These are phyloP conservation scores for Drosophila atroscutellata DNA, from an alignment of 2,888 invertebrate genomes.

Conservation along the genomic window DNA sequence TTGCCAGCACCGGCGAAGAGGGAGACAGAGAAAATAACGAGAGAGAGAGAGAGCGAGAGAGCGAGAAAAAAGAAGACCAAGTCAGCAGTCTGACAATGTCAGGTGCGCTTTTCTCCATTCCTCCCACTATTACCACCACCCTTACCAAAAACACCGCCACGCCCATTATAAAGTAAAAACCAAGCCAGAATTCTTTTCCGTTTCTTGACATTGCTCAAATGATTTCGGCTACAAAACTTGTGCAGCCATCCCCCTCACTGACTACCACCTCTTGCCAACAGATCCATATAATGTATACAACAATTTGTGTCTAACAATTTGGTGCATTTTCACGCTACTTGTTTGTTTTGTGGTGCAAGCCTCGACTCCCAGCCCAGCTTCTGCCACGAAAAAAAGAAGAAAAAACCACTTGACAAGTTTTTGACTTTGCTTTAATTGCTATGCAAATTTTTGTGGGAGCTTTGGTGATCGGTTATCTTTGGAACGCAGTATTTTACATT, in stretches of 20 bases:
- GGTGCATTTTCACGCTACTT: constrained; percentile 78
- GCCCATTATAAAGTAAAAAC: constrained; percentile 8
- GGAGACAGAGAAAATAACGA: neutral
- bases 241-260: constrained; percentile 9
- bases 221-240: constrained; percentile 70
- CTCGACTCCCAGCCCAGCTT: neutral
- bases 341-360: constrained; percentile 52
- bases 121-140: neutral
- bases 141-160: neutral
- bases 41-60: neutral
- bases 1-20: neutral
- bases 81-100: constrained; percentile 67
- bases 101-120: constrained; percentile 41
- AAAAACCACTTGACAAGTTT: constrained; percentile 65
- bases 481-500: neutral
- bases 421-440: constrained; percentile 68
- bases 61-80: neutral
- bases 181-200: constrained; percentile 49
- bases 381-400: neutral
- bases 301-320: constrained; percentile 75
- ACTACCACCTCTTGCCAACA: neutral
- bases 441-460: constrained; percentile 62
- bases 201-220: constrained; percentile 69
- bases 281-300: constrained; percentile 75
- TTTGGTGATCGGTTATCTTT: neutral